phyloP scores from a whole-genome alignment of 2,888 invertebrate genomes.

The Tubulanus polymorphus region DNA sequence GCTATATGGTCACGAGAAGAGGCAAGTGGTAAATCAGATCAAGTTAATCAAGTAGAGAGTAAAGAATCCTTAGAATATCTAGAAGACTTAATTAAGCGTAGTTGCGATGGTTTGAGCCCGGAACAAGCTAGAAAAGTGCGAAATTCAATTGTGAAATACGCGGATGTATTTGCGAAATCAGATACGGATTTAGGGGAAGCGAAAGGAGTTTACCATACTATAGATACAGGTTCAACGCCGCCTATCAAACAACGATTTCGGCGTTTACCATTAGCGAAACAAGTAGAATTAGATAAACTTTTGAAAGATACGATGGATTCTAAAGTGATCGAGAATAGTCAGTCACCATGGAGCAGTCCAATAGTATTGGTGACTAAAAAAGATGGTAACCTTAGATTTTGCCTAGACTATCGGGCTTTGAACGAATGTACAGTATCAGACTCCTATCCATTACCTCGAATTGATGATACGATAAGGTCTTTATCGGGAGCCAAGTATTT shows the following conservation, averaged over 20 bases:
- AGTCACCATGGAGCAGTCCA: not conserved
- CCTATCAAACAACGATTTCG: slow-evolving; percentile 3
- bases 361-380: slow-evolving; percentile 2
- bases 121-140: not conserved
- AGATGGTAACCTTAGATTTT: not conserved
- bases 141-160: slow-evolving; percentile 5
- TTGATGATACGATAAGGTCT: not conserved
- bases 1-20: too few relatives aligned
- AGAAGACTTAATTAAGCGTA: too few relatives aligned
- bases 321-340: not conserved
- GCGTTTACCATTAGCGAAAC: not conserved
- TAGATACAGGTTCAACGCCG: not conserved
- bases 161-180: slow-evolving; percentile 7
- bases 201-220: not conserved
- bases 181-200: slow-evolving; percentile 12
- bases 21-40: too few relatives aligned
- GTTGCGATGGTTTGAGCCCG: too few relatives aligned
- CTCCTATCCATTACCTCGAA: not conserved
- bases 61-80: too few relatives aligned
- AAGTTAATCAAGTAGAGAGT: too few relatives aligned
- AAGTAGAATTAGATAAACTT: not conserved
- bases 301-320: not conserved
- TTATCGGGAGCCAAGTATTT: slow-evolving; percentile 2
- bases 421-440: not conserved
- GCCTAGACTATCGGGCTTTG: slow-evolving; percentile 1